Percentiles rank a stretch among this genome's conserved stretches.
Evolutionary conservation across 2,113 vertebrate species (phyloP).

Genomic region (Etheostoma spectabile): DNA sequence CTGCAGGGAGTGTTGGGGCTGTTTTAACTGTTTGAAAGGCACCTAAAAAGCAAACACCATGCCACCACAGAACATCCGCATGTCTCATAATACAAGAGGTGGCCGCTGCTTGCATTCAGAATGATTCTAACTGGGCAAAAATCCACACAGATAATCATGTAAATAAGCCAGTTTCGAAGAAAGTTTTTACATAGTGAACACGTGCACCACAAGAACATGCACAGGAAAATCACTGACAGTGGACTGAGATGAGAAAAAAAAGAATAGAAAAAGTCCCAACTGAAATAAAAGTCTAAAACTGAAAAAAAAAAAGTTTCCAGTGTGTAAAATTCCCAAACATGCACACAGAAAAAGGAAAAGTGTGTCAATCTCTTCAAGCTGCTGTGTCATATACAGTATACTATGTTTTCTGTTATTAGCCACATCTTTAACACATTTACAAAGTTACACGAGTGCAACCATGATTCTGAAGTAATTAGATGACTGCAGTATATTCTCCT

Average conservation of each 20-base stretch:
- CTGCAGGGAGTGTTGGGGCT: constrained; percentile 59
- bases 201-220: neutral
- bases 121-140: neutral
- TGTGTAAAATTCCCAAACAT: neutral
- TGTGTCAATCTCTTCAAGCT: neutral
- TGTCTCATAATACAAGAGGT: neutral
- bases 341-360: neutral
- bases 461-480: neutral
- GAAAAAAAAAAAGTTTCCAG: neutral
- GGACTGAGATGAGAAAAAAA: neutral
- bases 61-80: neutral
- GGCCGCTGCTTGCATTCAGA: neutral
- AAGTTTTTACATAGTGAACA: neutral
- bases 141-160: neutral
- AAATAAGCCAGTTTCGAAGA: neutral
- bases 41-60: constrained; percentile 4
- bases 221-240: neutral
- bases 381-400: neutral
- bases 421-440: neutral
- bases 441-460: neutral
- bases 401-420: neutral
- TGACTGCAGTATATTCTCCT: neutral
- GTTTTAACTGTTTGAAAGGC: constrained; percentile 17
- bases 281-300: neutral
- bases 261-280: neutral